Evolutionary conservation across 2,113 vertebrate species (phyloP), one percentile per base, ranked within the genome.

Genomic region (Hyaena hyaena): DNA sequence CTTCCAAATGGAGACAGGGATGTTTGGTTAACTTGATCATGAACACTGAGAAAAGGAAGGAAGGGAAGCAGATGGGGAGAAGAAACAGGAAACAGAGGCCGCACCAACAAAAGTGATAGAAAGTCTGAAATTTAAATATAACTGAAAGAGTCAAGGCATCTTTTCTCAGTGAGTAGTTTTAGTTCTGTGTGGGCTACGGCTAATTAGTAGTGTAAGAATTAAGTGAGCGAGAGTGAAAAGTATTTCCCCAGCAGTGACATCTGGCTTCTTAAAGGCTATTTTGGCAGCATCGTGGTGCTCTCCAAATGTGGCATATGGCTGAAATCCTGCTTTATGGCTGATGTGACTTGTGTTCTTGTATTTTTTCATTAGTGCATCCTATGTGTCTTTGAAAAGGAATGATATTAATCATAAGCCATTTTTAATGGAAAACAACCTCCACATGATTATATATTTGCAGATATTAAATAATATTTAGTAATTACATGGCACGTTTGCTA

Each of bases 151-250:
- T 89, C 71, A 96, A 45, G 28, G 10, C 43, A 81, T 48, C n/a
- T 63, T 53, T 76, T 96, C 48, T 86, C 45, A 80, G 58, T 33
- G 45, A 73, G 39, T 90, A 77, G 55, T 96, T 87, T 86, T 74
- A 45, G 21, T 95, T 86, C 69, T 53, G n/a, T 84, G 84, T 89
- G 45, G 61, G 58, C 33, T 79, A 68, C 93, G n/a, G 31, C 79
- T 95, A 82, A 82, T 86, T 95, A 76, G 68, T 74, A 48, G 92
- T 55, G 26, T 80, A 68, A 80, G 74, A 80, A 93, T 83, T 87
- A 90, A 90, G 53, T 74, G 69, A 80, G 17, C 0, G 1, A 45
- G n/a, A 61, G 48, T 79, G 31, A 33, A 80, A 87, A 90, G 2
- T 89, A 33, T 83, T 96, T 79, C 39, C 69, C 35, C 39, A 95